These are phyloP conservation scores for Pandemis heparana DNA, from an alignment of 2,888 invertebrate genomes.

Conservation along the genomic window DNA sequence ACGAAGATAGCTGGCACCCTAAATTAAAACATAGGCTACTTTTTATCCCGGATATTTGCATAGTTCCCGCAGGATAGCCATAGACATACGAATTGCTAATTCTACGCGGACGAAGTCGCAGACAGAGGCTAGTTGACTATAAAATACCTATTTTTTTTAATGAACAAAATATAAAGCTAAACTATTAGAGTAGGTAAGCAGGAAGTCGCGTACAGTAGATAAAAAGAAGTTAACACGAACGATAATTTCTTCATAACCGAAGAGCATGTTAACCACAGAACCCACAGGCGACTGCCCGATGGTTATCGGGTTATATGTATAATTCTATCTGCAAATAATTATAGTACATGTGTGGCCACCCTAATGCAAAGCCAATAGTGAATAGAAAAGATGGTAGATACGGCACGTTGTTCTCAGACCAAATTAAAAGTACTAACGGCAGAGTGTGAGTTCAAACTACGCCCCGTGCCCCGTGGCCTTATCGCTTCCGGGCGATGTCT, in stretches of 20 bases:
- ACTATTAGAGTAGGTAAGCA: neutral
- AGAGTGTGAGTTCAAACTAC: too few relatives aligned
- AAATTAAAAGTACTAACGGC: too few relatives aligned
- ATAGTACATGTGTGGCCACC: neutral
- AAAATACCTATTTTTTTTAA: too few relatives aligned
- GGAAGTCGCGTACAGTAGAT: constrained; percentile 4
- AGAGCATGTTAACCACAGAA: neutral
- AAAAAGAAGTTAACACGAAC: neutral
- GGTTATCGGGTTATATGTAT: neutral
- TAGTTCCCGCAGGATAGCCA: too few relatives aligned
- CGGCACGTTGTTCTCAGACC: neutral
- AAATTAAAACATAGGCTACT: too few relatives aligned
- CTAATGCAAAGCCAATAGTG: neutral
- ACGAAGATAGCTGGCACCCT: too few relatives aligned
- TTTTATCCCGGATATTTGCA: too few relatives aligned
- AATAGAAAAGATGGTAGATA: neutral
- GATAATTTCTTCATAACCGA: constrained; percentile 13
- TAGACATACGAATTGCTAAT: too few relatives aligned
- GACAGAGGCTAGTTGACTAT: too few relatives aligned
- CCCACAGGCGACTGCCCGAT: neutral
- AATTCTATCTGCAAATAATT: constrained; percentile 6
- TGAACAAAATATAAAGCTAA: neutral
- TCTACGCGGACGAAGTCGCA: too few relatives aligned
- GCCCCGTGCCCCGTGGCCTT: too few relatives aligned
- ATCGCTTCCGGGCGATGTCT: too few relatives aligned